Base-by-base conservation (phyloP, 2,797 vertebrate genomes). In the Novumbra hubbsi region DNA sequence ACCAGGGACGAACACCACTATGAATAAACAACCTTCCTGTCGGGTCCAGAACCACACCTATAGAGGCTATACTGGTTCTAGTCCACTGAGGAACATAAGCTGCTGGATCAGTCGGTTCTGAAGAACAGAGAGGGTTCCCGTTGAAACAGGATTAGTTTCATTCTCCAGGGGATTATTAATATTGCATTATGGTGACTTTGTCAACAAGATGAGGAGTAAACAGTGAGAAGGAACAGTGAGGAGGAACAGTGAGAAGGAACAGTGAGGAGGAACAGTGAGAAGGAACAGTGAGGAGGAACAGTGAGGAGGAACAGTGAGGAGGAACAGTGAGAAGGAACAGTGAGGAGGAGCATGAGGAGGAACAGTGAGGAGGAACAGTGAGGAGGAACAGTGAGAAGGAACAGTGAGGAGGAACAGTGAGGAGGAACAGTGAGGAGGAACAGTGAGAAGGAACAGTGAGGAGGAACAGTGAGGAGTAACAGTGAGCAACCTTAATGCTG, bases 21-120 rank as follows among this genome's bases (percentile, higher is more conserved):
- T 45, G 74, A 74, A 76, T 76, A 32, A 83, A 80, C 77, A 64
- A 66, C 16, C 9, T 6, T 38, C 16, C 15, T 52, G 62, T 27
- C 34, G 70, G 14, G 48, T 66, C 34, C 45, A 27, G 32, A 57
- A n/a, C 16, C 19, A 57, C 52, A 57, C 52, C 19, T 21, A 57
- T 21, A 57, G n/a, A 11, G 3, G 3, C 2, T 38, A 17, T 6
- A 16, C 50, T 55, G n/a, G 52, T 21, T 4, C 14, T 57, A 57
- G 52, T 57, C 19, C 52, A 8, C 52, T 9, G 21, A n/a, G 52
- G 2, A 17, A 45, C 49, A 72, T 70, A 77, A 78, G 70, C 62
- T 67, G 68, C 14, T 55, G 81, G 81, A 88, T 88, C 80, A 79
- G 85, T 85, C 68, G 52, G 78, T 80, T 83, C 72, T 73, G 45